Base-by-base conservation (phyloP, 2,888 invertebrate genomes). In the Caenorhabditis sulstoni region DNA sequence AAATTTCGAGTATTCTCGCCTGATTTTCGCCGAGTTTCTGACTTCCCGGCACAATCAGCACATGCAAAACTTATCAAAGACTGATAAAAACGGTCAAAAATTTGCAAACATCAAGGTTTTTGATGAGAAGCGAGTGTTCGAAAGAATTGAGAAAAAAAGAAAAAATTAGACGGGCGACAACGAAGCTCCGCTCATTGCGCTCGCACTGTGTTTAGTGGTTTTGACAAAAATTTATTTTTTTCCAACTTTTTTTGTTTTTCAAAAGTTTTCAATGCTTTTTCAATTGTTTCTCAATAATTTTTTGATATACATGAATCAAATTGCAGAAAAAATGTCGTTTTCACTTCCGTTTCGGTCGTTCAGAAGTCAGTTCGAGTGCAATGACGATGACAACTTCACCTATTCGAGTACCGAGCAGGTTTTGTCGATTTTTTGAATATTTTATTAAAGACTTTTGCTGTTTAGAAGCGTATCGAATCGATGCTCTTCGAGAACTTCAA, bases 381-480 rank as follows among this genome's bases (percentile, higher is more conserved):
- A 84, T 49, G 84, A 86, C 58, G 84, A 87, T 41, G 81, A 67
- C 1, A 37, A 68, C 37, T 66, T 81, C 52, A 86, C 84, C 12
- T 77, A 57, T 23, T 85, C 86, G 9, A 81, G 81, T 47, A 77
- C 78, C 8, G 87, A 86, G 47, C 87, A 87, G 81, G 87, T 87
- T 37, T 29, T 29, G 7, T 7, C 7, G 3, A 3, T 7, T 29
- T 3, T 7, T 29, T 29, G 29, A 3, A 29, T n/a, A 9, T 45
- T 2, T 44, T 22, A 12, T 53, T 77, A 11, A 1, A 39, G n/a
- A 45, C 4, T 35, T 23, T 29, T 3, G 14, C 9, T 11, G 35
- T 29, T 35, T 52, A 83, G 79, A 81, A 81, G 49, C 79, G 79
- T 1, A 70, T 83, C 14, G 84, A 85, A 70, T 49, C 75, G n/a